Conservation (phyloP, 2,888 invertebrate genomes). For the Dryomyza anilis region DNA sequence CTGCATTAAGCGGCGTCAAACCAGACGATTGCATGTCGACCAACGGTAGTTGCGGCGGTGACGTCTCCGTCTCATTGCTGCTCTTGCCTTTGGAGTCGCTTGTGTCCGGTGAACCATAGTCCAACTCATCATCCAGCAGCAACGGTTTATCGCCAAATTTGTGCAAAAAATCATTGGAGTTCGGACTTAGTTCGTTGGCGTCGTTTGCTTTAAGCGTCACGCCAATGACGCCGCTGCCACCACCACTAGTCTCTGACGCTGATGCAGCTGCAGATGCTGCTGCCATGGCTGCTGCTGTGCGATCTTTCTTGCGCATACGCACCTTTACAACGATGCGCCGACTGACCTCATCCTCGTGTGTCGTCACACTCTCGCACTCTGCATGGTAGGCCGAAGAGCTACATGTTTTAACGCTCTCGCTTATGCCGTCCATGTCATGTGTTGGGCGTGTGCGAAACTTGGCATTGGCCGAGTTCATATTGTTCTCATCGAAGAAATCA, state of each 20-base stretch:
- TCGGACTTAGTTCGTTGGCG: conserved; percentile 64
- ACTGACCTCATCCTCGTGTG: conserved; percentile 67
- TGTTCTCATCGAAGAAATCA: conserved; percentile 61
- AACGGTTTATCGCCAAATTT: conserved; percentile 78
- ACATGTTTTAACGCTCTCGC: conserved; percentile 70
- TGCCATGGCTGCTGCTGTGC: conserved; percentile 43
- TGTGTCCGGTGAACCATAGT: conserved; percentile 63
- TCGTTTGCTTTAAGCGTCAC: conserved; percentile 34
- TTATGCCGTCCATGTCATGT: conserved; percentile 64
- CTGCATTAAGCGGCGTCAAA: neutral
- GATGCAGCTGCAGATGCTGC: conserved; percentile 34
- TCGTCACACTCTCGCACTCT: conserved; percentile 73
- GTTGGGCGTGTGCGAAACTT: conserved; percentile 53
- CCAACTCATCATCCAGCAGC: conserved; percentile 78
- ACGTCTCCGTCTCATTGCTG: conserved; percentile 46
- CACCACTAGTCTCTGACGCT: no score
- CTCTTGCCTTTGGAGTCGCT: conserved; percentile 45
- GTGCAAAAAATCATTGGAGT: conserved; percentile 69
- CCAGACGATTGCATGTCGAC: conserved; percentile 13
- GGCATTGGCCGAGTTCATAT: conserved; percentile 45
- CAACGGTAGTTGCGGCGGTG: no score
- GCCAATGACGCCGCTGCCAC: no score
- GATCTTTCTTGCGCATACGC: conserved; percentile 62
- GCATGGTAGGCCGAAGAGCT: conserved; percentile 74
- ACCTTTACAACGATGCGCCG: conserved; percentile 63